Percentiles rank a stretch among this genome's conserved stretches.
Evolutionary conservation across 2,113 vertebrate genomes (phyloP).

Genomic region (Pedetes capensis): DNA sequence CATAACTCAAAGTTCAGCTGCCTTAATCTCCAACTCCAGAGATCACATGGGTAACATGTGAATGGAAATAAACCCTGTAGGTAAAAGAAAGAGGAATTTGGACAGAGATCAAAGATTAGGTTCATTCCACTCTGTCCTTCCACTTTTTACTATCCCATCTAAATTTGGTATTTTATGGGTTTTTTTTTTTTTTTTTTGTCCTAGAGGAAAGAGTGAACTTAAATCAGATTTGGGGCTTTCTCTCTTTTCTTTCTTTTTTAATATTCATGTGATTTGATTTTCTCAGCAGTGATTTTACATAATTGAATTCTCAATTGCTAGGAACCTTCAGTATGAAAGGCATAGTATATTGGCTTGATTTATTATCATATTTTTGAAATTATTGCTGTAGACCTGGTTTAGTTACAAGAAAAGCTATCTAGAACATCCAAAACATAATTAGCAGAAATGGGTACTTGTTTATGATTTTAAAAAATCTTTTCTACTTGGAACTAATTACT

Average conservation of each 20-base stretch:
- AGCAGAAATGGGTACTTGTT: slow-evolving; percentile 22
- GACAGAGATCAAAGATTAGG: slow-evolving; percentile 84
- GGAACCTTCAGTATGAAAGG: slow-evolving; percentile 10
- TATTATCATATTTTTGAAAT: slow-evolving; percentile 51
- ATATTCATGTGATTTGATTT: slow-evolving; percentile 71
- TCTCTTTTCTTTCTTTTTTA: slow-evolving; percentile 73
- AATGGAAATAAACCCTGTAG: slow-evolving; percentile 82
- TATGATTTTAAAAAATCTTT: not conserved
- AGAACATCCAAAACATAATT: slow-evolving; percentile 9
- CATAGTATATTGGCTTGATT: slow-evolving; percentile 39
- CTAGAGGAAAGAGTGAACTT: slow-evolving; percentile 67
- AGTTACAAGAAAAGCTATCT: not conserved
- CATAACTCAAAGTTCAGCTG: slow-evolving; percentile 35
- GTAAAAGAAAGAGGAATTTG: slow-evolving; percentile 84
- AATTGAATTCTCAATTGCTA: slow-evolving; percentile 44
- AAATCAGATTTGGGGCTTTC: slow-evolving; percentile 76
- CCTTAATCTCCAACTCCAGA: slow-evolving; percentile 58
- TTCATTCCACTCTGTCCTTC: slow-evolving; percentile 80
- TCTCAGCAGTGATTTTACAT: slow-evolving; percentile 55
- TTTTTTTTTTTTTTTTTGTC: slow-evolving; percentile 56
- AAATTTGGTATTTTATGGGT: slow-evolving; percentile 80
- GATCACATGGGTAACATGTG: slow-evolving; percentile 75
- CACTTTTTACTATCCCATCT: slow-evolving; percentile 82
- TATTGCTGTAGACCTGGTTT: slow-evolving; percentile 33
- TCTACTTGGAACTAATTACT: not conserved